Evolutionary conservation across 2,888 invertebrate genomes (phyloP).

Genomic region (Zygogramma bicolorata): DNA sequence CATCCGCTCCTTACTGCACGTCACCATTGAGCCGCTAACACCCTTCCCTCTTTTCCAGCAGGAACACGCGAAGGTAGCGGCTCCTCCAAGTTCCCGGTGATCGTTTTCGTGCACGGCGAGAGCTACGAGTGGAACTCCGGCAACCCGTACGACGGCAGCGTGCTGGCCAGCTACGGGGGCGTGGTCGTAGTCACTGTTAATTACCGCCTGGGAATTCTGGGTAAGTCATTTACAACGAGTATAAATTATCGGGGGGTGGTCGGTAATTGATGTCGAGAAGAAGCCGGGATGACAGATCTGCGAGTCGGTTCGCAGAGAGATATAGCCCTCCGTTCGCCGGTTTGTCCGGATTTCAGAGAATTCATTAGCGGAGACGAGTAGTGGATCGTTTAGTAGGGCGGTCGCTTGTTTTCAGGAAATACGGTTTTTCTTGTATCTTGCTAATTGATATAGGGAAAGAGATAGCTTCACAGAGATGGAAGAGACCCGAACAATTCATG

Average conservation of each 20-base stretch:
- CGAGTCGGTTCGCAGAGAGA: slow-evolving; percentile 1
- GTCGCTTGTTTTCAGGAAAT: neutral
- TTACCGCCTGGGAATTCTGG: slow-evolving; percentile 84
- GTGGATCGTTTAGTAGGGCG: neutral
- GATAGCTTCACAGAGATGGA: too few species aligned
- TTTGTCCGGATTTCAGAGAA: slow-evolving; percentile 2
- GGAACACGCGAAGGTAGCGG: slow-evolving; percentile 3
- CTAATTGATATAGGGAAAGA: too few species aligned
- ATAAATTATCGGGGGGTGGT: slow-evolving; percentile 38
- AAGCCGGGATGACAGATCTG: slow-evolving; percentile 17
- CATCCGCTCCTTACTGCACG: slow-evolving; percentile 17
- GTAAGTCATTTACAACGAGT: slow-evolving; percentile 69
- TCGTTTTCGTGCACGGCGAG: slow-evolving; percentile 95
- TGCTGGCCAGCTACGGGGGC: slow-evolving; percentile 92
- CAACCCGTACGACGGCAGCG: slow-evolving; percentile 97
- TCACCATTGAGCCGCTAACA: slow-evolving; percentile 30
- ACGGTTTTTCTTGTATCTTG: neutral
- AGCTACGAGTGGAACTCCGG: slow-evolving; percentile 99
- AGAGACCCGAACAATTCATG: too few species aligned
- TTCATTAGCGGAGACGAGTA: neutral
- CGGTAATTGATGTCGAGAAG: slow-evolving; percentile 34
- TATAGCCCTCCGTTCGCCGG: neutral
- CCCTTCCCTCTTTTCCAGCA: slow-evolving; percentile 39
- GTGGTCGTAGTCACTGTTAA: slow-evolving; percentile 88
- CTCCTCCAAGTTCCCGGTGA: slow-evolving; percentile 80